Percentiles rank a stretch among this genome's conserved stretches.
Evolutionary conservation across 2,888 invertebrate species (phyloP).

Genomic region (Perdita meconis): DNA sequence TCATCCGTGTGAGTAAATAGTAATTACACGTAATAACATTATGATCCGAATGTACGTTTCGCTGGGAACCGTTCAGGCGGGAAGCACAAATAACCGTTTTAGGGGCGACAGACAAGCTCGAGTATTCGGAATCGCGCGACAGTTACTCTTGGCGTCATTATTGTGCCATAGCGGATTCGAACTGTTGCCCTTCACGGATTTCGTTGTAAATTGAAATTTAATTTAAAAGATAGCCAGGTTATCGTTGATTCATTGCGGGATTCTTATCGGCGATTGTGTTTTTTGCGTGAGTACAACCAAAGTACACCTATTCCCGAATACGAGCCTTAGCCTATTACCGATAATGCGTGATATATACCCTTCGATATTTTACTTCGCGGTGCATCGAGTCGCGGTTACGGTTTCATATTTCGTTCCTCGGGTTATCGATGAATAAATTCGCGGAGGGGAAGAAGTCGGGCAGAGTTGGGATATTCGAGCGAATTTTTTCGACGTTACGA

Average conservation of each 20-base stretch:
- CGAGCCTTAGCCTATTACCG: constrained; percentile 16
- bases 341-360: constrained; percentile 11
- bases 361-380: background rate
- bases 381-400: background rate
- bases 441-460: background rate
- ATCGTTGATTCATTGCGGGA: constrained; percentile 6
- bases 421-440: constrained; percentile 24
- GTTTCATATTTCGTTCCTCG: constrained; percentile 11
- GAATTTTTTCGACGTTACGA: too few relatives aligned
- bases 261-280: background rate
- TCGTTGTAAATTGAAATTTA: background rate
- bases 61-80: background rate
- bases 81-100: constrained; percentile 2
- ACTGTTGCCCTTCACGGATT: background rate
- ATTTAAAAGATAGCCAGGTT: background rate
- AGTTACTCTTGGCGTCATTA: background rate
- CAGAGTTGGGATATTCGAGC: background rate
- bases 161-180: background rate
- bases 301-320: background rate
- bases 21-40: constrained; percentile 13
- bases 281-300: background rate
- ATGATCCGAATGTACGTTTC: background rate
- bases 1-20: background rate
- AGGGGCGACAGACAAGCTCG: background rate
- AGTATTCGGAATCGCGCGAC: background rate